Percentiles rank a stretch among this genome's conserved stretches.
Conservation (phyloP, 2,113 vertebrate species). For the Egretta garzetta region DNA sequence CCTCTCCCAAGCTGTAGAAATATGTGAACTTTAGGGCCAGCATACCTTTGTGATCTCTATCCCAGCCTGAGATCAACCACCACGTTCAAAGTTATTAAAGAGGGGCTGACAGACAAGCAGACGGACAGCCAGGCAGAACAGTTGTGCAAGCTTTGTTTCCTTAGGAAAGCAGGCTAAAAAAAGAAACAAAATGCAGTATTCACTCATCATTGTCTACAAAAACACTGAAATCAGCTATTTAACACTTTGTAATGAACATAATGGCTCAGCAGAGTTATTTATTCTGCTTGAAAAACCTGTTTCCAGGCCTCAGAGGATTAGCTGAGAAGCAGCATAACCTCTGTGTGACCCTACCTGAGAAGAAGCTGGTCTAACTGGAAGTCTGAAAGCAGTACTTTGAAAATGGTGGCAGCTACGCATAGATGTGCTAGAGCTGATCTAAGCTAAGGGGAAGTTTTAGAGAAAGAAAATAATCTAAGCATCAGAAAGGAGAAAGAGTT, state of each 20-base stretch:
- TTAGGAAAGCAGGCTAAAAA: slow-evolving; percentile 65
- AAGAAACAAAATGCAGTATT: slow-evolving; percentile 57
- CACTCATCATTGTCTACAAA: slow-evolving; percentile 58
- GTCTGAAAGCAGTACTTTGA: slow-evolving; percentile 19
- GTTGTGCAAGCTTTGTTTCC: slow-evolving; percentile 67
- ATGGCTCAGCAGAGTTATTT: slow-evolving; percentile 66
- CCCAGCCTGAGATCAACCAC: neutral
- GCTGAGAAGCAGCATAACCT: slow-evolving; percentile 52
- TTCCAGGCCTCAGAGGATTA: slow-evolving; percentile 68
- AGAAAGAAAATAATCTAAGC: neutral
- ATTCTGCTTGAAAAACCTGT: slow-evolving; percentile 71
- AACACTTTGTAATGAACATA: slow-evolving; percentile 45
- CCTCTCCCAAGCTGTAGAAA: neutral
- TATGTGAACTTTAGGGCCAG: neutral
- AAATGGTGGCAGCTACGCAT: neutral
- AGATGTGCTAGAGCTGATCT: neutral
- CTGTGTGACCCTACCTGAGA: slow-evolving; percentile 3
- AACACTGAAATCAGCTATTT: slow-evolving; percentile 70
- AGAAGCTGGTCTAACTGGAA: slow-evolving; percentile 62
- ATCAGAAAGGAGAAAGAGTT: neutral
- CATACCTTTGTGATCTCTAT: neutral
- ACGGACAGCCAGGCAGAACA: slow-evolving; percentile 24
- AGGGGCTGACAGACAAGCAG: slow-evolving; percentile 44
- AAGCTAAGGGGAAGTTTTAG: neutral
- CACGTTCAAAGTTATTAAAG: slow-evolving; percentile 53